phyloP scores from a whole-genome alignment of 1,140 invertebrate genomes.

The Drosophila nikananu region DNA sequence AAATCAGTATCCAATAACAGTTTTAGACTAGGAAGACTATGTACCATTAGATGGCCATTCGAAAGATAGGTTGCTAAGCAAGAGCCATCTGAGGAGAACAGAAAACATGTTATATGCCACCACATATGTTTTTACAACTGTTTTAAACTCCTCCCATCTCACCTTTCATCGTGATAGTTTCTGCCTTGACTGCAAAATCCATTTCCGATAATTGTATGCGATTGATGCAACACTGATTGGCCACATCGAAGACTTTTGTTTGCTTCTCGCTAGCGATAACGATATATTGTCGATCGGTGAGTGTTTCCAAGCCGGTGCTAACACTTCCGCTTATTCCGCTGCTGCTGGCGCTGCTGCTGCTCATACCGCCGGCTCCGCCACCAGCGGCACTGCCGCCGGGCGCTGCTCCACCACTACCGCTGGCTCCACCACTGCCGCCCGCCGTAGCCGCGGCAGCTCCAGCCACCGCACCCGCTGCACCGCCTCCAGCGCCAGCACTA shows the following conservation, averaged over 20 bases:
- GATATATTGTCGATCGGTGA: slow-evolving; percentile 95
- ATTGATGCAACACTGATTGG: slow-evolving; percentile 96
- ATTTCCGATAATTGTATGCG: slow-evolving; percentile 93
- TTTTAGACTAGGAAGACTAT: slow-evolving; percentile 96
- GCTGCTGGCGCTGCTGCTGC: slow-evolving; percentile 76
- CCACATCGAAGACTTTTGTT: slow-evolving; percentile 96
- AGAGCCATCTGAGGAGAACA: slow-evolving; percentile 92
- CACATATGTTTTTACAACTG: background rate
- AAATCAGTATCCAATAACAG: slow-evolving; percentile 97
- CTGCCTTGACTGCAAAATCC: slow-evolving; percentile 97
- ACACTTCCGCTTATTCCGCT: slow-evolving; percentile 85
- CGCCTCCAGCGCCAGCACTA: slow-evolving; percentile 50
- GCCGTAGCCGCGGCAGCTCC: slow-evolving; percentile 30
- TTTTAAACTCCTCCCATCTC: too few species aligned
- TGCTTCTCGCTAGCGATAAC: slow-evolving; percentile 98
- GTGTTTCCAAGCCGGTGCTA: slow-evolving; percentile 86
- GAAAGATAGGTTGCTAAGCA: slow-evolving; percentile 97
- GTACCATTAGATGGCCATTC: slow-evolving; percentile 95
- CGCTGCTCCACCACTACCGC: background rate
- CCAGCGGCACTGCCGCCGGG: slow-evolving; percentile 75
- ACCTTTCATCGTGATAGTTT: slow-evolving; percentile 97
- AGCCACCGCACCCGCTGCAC: slow-evolving; percentile 45
- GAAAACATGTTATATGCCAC: background rate
- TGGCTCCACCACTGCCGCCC: slow-evolving; percentile 11
- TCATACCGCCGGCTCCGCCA: slow-evolving; percentile 33